These are phyloP conservation scores for Chrysochloris asiatica DNA, from an alignment of 2,113 vertebrate species.

Conservation along the genomic window DNA sequence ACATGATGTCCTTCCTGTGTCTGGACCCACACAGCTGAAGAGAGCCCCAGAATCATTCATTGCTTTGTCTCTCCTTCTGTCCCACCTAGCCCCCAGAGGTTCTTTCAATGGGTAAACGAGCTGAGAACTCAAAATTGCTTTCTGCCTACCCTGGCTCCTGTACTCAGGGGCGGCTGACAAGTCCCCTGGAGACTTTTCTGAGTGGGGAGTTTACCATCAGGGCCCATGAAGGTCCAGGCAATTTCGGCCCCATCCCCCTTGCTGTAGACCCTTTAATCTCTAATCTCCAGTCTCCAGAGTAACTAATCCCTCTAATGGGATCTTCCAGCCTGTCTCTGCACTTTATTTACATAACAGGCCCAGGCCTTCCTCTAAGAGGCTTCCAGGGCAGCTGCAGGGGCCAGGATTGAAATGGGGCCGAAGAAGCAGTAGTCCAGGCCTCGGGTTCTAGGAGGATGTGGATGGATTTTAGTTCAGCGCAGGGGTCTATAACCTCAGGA, in stretches of 20 bases:
- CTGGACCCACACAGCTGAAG: background rate
- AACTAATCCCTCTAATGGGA: slow-evolving; percentile 84
- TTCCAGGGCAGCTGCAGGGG: slow-evolving; percentile 19
- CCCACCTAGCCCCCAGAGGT: background rate
- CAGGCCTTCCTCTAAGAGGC: background rate
- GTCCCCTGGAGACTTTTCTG: background rate
- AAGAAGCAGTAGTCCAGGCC: background rate
- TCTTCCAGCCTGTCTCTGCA: slow-evolving; percentile 65
- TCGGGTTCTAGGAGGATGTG: background rate
- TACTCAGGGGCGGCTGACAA: background rate
- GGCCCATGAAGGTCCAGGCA: background rate
- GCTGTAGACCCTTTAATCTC: background rate
- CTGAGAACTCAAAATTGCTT: background rate
- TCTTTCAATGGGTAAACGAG: background rate
- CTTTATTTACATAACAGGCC: slow-evolving; percentile 79
- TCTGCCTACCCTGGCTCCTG: background rate
- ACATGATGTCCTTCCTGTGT: background rate
- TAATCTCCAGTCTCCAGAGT: slow-evolving; percentile 56
- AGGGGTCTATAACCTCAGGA: background rate
- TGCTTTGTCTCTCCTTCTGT: background rate
- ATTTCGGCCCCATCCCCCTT: background rate
- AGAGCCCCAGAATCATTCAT: background rate
- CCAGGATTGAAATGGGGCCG: slow-evolving; percentile 58
- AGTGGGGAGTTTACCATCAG: background rate
- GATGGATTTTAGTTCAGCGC: slow-evolving; percentile 64